Evolutionary conservation across 2,113 vertebrate species (phyloP).

Genomic region (Percina caprodes): DNA sequence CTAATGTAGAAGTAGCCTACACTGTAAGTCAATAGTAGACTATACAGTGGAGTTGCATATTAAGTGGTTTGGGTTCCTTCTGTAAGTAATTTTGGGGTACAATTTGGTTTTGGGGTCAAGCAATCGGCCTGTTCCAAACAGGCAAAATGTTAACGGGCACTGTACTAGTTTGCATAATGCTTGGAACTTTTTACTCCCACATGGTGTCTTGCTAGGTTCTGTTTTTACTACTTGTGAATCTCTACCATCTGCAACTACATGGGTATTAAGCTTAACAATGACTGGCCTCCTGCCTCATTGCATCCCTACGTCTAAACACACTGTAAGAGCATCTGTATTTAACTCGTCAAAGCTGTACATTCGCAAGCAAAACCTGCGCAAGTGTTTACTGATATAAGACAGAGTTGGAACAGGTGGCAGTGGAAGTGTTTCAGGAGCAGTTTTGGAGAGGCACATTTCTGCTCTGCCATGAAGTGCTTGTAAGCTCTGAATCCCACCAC

Average conservation of each 20-base stretch:
- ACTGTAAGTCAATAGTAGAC: no score
- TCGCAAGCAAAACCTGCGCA: slow-evolving; percentile 15
- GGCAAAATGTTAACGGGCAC: no score
- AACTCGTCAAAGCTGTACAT: neutral
- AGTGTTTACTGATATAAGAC: slow-evolving; percentile 19
- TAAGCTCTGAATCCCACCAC: slow-evolving; percentile 57
- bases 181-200: slow-evolving; percentile 22
- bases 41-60: no score
- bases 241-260: slow-evolving; percentile 38
- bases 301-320: slow-evolving; percentile 5
- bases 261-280: slow-evolving; percentile 26
- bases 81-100: no score
- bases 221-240: slow-evolving; percentile 30
- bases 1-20: no score
- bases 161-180: neutral
- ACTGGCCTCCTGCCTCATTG: slow-evolving; percentile 15
- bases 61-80: no score
- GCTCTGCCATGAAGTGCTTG: slow-evolving; percentile 57
- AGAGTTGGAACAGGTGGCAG: slow-evolving; percentile 48
- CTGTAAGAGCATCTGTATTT: neutral
- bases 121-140: no score
- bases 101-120: no score
- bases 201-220: neutral
- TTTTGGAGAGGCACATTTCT: slow-evolving; percentile 47
- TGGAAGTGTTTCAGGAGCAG: slow-evolving; percentile 26